Evolutionary conservation across 2,113 vertebrate genomes (phyloP).

Genomic region (Dinomys branickii): DNA sequence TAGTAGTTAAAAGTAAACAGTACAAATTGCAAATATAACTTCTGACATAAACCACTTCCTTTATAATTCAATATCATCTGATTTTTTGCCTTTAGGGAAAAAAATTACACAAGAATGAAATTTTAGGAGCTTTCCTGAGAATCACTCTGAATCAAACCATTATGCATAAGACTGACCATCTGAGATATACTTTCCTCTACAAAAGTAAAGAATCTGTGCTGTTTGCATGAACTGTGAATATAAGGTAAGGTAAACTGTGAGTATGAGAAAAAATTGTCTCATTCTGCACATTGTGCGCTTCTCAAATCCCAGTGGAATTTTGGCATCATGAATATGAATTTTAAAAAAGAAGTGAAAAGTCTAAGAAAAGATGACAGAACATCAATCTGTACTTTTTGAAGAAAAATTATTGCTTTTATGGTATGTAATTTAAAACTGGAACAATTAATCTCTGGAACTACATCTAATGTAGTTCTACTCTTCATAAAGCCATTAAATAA

Average conservation of each 20-base stretch:
- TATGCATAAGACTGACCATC: not conserved
- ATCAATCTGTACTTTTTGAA: not conserved
- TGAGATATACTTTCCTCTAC: not conserved
- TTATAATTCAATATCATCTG: not conserved
- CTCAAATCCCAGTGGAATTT: not conserved
- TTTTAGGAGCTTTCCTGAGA: not conserved
- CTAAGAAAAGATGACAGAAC: not conserved
- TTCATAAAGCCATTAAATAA: conserved; percentile 18
- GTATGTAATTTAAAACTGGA: not conserved
- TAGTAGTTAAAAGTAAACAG: not conserved
- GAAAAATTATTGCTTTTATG: not conserved
- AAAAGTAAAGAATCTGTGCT: not conserved
- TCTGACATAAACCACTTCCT: not conserved
- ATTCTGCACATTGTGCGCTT: not conserved
- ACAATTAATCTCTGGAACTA: not conserved
- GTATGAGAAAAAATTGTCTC: not conserved
- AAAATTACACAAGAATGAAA: not conserved
- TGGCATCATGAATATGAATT: not conserved
- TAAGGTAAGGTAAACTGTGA: not conserved
- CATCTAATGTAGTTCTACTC: not conserved
- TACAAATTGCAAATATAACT: not conserved
- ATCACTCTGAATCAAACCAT: not conserved
- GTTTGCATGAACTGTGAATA: not conserved
- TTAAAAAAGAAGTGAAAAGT: not conserved
- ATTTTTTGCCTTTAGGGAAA: not conserved